These are phyloP conservation scores for Tineola bisselliella DNA, from an alignment of 2,888 invertebrate species.

Conservation along the genomic window DNA sequence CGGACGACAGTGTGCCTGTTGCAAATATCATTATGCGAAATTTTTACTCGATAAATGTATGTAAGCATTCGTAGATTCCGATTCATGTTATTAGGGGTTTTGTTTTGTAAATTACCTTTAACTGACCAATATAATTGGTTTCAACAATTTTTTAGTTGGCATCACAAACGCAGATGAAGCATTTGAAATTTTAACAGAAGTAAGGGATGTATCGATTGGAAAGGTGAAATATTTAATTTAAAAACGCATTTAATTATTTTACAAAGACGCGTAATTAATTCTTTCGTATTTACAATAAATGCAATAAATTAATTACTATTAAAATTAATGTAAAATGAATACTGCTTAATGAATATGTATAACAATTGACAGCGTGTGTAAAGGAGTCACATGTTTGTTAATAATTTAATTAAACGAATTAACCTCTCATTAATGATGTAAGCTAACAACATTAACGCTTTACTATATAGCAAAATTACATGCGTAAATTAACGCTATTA, in stretches of 20 bases:
- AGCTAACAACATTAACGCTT: too few species aligned
- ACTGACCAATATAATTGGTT: too few species aligned
- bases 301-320: neutral
- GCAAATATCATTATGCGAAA: constrained; percentile 61
- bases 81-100: too few species aligned
- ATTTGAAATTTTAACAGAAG: constrained; percentile 43
- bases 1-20: constrained; percentile 55
- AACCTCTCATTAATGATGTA: too few species aligned
- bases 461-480: too few species aligned
- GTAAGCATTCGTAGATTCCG: too few species aligned
- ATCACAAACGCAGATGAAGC: constrained; percentile 46
- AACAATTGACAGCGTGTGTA: neutral
- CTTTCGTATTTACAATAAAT: neutral
- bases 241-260: too few species aligned
- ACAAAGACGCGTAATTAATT: too few species aligned
- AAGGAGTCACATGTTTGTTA: too few species aligned
- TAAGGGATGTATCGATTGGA: constrained; percentile 46
- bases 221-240: constrained; percentile 31
- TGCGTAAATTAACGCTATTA: too few species aligned
- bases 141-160: constrained; percentile 44
- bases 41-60: constrained; percentile 65
- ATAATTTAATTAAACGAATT: too few species aligned
- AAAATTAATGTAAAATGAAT: neutral
- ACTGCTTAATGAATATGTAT: neutral
- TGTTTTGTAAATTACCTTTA: too few species aligned